A percentile compares a stretch with the other conserved stretches of the same genome.
phyloP scores from a whole-genome alignment of 37 sponge, comb jelly and placozoan genomes.

The Cliona cf. orientalis region DNA sequence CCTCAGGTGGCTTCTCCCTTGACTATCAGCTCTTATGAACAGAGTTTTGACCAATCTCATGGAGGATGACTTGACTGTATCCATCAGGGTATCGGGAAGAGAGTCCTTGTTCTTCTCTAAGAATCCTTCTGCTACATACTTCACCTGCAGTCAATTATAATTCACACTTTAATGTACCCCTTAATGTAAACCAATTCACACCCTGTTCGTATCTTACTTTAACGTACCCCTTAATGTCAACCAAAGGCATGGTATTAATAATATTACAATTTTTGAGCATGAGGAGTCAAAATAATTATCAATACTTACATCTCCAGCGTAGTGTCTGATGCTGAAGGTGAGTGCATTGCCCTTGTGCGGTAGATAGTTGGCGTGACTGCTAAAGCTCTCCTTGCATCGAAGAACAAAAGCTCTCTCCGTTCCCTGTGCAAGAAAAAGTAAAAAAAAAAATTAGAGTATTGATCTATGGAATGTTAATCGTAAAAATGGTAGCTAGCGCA shows the following conservation, averaged over 20 bases:
- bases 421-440: constrained; percentile 32
- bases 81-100: constrained; percentile 65
- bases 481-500: neutral
- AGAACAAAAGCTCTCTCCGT: constrained; percentile 66
- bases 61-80: constrained; percentile 34
- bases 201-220: neutral
- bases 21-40: neutral
- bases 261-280: too few relatives aligned
- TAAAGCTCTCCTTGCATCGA: constrained; percentile 57
- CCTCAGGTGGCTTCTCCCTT: neutral
- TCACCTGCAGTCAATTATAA: constrained; percentile 35
- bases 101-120: constrained; percentile 82
- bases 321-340: constrained; percentile 72
- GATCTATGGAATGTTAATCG: neutral
- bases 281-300: too few relatives aligned
- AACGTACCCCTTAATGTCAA: too few relatives aligned
- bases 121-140: constrained; percentile 61
- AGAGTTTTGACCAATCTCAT: constrained; percentile 25
- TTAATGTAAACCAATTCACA: too few relatives aligned
- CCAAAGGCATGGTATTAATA: too few relatives aligned
- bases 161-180: too few relatives aligned
- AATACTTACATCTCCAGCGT: constrained; percentile 77
- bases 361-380: constrained; percentile 25
- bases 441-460: neutral
- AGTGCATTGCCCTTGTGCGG: constrained; percentile 66